Percentiles rank a stretch among this genome's conserved stretches.
phyloP scores from a whole-genome alignment of 1,140 invertebrate genomes.

The Orchestia grillus region DNA sequence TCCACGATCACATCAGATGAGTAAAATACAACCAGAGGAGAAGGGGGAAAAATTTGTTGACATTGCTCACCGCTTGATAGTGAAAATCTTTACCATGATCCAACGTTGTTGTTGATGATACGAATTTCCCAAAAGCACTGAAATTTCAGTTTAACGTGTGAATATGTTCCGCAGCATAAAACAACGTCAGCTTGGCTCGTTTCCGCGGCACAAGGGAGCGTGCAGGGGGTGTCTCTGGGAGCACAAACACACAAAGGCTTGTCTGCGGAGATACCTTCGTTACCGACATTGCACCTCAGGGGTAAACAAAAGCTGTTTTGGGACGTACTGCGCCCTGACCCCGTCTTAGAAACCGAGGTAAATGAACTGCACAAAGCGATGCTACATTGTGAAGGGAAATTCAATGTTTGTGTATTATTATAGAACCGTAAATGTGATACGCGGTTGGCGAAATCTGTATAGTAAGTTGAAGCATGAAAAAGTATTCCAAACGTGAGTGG shows the following conservation, averaged over 20 bases:
- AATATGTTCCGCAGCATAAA: background rate
- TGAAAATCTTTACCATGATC: too few species aligned
- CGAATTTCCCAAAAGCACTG: background rate
- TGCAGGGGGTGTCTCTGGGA: background rate
- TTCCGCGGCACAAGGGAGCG: background rate
- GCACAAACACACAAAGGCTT: background rate
- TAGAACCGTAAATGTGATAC: background rate
- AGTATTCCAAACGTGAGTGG: background rate
- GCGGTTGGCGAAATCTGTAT: background rate
- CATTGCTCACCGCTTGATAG: too few species aligned
- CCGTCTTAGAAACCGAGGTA: background rate
- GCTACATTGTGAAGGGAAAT: background rate
- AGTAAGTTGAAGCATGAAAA: background rate
- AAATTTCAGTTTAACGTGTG: background rate
- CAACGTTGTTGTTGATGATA: background rate
- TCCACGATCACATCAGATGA: background rate
- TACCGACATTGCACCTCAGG: background rate
- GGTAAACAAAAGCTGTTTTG: constrained; percentile 16
- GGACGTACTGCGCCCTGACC: background rate
- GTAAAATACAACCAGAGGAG: background rate
- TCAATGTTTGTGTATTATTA: background rate
- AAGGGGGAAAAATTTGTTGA: too few species aligned
- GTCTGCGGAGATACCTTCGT: background rate
- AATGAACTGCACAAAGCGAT: background rate
- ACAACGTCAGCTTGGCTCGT: background rate